Conservation (phyloP, 2,888 invertebrate genomes). For the Eupelmus urozonus region DNA sequence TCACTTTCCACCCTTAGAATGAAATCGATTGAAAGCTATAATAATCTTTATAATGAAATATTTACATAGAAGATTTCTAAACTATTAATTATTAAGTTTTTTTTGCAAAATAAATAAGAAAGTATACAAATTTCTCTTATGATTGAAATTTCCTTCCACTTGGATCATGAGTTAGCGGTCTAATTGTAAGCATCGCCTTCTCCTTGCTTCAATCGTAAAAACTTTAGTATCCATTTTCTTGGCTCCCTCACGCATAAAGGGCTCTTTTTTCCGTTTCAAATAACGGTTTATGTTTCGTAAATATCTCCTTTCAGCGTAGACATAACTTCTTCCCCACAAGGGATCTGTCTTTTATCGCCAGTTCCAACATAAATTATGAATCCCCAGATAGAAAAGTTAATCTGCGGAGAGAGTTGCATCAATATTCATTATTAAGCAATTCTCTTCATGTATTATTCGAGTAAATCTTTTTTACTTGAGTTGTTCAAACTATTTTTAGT, state of each 20-base stretch:
- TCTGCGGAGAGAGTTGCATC: conserved; percentile 4
- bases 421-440: conserved; percentile 27
- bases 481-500: too few relatives aligned
- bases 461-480: conserved; percentile 1
- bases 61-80: too few relatives aligned
- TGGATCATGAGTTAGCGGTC: conserved; percentile 6
- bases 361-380: conserved; percentile 41
- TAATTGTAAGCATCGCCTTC: conserved; percentile 32
- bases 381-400: conserved; percentile 38
- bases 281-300: conserved; percentile 48
- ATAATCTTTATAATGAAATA: too few relatives aligned
- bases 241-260: conserved; percentile 17
- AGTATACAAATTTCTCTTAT: too few relatives aligned
- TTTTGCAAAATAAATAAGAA: too few relatives aligned
- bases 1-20: too few relatives aligned
- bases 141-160: too few relatives aligned
- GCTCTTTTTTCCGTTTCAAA: conserved; percentile 35
- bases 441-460: conserved; percentile 4
- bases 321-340: conserved; percentile 37
- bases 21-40: too few relatives aligned
- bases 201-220: conserved; percentile 36
- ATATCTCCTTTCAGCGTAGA: conserved; percentile 47
- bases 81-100: too few relatives aligned
- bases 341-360: conserved; percentile 38
- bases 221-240: conserved; percentile 37